Evolutionary conservation across 2,113 vertebrate species (phyloP), one percentile per base, ranked within the genome.

Genomic region (Myotis brandtii): DNA sequence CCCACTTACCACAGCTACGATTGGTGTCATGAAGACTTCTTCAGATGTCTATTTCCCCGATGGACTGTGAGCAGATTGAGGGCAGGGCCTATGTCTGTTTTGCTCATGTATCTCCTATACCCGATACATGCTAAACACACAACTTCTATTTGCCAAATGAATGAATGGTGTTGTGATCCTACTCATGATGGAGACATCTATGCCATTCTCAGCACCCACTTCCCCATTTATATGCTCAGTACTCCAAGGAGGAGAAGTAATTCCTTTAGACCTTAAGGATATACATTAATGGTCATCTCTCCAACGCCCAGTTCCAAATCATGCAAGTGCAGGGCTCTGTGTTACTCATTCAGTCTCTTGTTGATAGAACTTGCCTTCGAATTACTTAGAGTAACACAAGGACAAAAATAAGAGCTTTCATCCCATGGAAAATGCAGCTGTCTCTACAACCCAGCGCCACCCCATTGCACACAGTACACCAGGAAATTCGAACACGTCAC

Each of bases 281-380:
- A 40, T 0, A 59, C 25, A 21, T 66, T 34, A n/a, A 20, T 13
- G 21, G 52, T 30, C 59, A 37, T 1, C 6, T 40, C 25, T 18
- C 50, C 10, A 27, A 62, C 17, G 27, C 13, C 66, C 46, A 25
- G 14, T n/a, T 72, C 52, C 85, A 70, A 67, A 56, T 11, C 20
- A 37, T 8, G 18, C 62, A 52, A 81, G 72, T 1, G 9, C 66
- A 5, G 30, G 40, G 27, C 3, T 81, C 7, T 18, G 1, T 46
- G 18, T 25, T 20, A 81, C 6, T 80, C 30, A 62, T 32, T 54
- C 17, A 50, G 32, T 27, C 17, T 89, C 23, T 27, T 64, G 13
- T 25, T 86, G 46, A 62, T 48, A 82, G 52, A 88, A 69, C 40
- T 5, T 76, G 88, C 12, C 59, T 94, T 73, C 79, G 62, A 95